A percentile compares a stretch with the other conserved stretches of the same genome.
These are phyloP conservation scores for Trachelus iudaicus DNA, from an alignment of 2,888 invertebrate genomes.

Conservation along the genomic window DNA sequence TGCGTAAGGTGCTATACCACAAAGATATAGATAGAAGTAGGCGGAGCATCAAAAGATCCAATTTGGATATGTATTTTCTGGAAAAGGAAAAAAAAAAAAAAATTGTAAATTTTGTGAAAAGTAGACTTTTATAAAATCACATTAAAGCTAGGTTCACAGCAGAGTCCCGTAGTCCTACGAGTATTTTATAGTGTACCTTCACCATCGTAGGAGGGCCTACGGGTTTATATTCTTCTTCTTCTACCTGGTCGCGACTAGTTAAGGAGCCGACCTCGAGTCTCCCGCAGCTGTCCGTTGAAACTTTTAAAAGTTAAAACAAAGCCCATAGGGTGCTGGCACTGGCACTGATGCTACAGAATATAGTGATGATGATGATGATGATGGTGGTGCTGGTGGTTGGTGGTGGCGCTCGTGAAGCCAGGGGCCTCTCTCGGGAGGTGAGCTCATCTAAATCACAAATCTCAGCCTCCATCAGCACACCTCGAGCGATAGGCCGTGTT, in stretches of 20 bases:
- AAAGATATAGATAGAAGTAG: background rate
- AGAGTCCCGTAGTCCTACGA: background rate
- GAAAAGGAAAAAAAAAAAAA: background rate
- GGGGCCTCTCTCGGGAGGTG: constrained; percentile 10
- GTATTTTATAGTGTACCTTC: constrained; percentile 1
- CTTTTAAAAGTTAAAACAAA: constrained; percentile 57
- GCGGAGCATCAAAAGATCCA: background rate
- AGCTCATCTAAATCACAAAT: constrained; percentile 65
- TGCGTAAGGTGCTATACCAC: background rate
- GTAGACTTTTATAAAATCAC: background rate
- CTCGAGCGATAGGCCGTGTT: constrained; percentile 53
- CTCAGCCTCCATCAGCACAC: constrained; percentile 57
- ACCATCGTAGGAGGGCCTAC: background rate
- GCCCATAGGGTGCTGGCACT: constrained; percentile 29
- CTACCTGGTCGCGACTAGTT: constrained; percentile 50
- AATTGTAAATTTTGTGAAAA: background rate
- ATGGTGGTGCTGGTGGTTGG: constrained; percentile 15
- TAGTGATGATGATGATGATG: constrained; percentile 1
- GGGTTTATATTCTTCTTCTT: constrained; percentile 11
- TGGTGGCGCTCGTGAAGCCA: background rate
- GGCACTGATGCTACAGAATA: constrained; percentile 4
- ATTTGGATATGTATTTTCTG: background rate
- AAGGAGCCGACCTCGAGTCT: constrained; percentile 38
- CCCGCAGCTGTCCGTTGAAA: constrained; percentile 42
- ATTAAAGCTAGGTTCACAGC: background rate